phyloP scores from a whole-genome alignment of 2,888 invertebrate genomes.

The Noctua fimbriata region DNA sequence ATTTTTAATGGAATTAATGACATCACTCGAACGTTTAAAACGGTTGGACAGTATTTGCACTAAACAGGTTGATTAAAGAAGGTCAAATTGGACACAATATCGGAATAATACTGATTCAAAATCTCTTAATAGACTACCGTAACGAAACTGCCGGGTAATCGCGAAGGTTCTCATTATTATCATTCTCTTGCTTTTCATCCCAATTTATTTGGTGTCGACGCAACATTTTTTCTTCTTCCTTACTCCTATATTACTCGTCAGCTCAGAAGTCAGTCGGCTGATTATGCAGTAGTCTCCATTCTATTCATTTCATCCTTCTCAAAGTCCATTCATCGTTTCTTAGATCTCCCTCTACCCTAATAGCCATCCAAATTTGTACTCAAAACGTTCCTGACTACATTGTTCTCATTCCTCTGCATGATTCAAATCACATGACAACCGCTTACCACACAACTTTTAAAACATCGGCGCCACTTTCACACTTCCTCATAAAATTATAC shows the following conservation, averaged over 20 bases:
- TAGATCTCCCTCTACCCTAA: neutral
- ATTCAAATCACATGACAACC: no score
- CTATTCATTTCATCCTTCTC: neutral
- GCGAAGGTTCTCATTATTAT: neutral
- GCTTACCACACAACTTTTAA: no score
- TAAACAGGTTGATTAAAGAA: neutral
- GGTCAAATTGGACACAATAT: neutral
- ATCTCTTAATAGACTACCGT: no score
- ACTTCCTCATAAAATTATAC: no score
- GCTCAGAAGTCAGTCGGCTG: neutral
- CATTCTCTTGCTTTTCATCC: neutral
- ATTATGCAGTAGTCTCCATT: neutral
- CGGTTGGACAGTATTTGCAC: neutral
- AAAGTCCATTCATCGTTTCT: neutral
- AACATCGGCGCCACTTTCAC: no score
- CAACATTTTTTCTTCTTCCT: neutral
- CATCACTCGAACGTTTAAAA: slow-evolving; percentile 31
- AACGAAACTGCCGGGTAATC: neutral
- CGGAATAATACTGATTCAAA: neutral
- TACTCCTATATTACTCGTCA: neutral
- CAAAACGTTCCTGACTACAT: no score
- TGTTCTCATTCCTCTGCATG: no score
- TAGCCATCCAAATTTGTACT: no score
- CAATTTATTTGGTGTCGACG: neutral
- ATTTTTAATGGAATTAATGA: slow-evolving; percentile 49